Evolutionary conservation across 2,113 vertebrate species (phyloP).

Genomic region (Carassius auratus): DNA sequence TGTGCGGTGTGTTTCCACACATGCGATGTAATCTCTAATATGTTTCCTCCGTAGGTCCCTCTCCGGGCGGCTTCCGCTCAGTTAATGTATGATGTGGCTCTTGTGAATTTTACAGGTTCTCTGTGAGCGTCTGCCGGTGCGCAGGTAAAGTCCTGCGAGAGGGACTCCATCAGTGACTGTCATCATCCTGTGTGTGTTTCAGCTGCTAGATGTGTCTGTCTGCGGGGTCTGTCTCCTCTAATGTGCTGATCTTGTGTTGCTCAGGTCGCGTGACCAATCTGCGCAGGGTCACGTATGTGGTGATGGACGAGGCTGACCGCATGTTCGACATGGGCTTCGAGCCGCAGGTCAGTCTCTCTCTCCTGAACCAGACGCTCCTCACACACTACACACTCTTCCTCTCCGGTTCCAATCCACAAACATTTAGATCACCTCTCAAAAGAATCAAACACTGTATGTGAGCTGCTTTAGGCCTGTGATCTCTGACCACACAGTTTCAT

Average conservation of each 20-base stretch:
- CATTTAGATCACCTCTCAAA: too few relatives aligned
- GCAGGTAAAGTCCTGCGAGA: constrained; percentile 73
- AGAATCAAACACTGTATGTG: too few relatives aligned
- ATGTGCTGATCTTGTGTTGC: constrained; percentile 19
- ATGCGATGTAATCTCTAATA: constrained; percentile 85
- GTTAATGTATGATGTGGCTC: constrained; percentile 97
- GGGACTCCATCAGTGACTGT: neutral
- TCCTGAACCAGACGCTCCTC: neutral
- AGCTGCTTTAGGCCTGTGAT: too few relatives aligned
- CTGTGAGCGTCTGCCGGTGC: constrained; percentile 92
- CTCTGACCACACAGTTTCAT: too few relatives aligned
- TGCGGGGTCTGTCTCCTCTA: neutral
- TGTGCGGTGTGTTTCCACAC: constrained; percentile 85
- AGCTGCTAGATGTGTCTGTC: neutral
- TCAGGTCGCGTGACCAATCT: constrained; percentile 97
- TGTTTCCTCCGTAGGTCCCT: constrained; percentile 97
- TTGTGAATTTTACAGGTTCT: constrained; percentile 97
- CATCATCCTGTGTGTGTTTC: neutral
- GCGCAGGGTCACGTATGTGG: constrained; percentile 91
- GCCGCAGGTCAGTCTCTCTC: constrained; percentile 85
- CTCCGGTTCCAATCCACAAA: too few relatives aligned
- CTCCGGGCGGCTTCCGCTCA: constrained; percentile 93
- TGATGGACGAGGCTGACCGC: constrained; percentile 96
- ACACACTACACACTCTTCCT: too few relatives aligned
- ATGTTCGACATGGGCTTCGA: constrained; percentile 99